Conservation (phyloP, 2,888 invertebrate species). For the Oligia fasciuncula region DNA sequence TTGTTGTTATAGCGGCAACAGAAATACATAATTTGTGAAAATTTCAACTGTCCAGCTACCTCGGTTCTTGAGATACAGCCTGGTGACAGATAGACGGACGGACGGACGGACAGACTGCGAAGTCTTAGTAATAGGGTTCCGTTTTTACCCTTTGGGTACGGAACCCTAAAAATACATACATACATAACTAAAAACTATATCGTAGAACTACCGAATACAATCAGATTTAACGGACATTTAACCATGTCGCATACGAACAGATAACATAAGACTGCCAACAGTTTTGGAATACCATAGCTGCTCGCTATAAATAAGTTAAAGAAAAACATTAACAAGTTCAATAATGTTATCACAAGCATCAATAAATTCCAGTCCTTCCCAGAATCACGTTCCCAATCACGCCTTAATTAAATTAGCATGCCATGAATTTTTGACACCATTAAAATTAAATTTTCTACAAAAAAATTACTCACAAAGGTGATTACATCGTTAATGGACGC, state of each 20-base stretch:
- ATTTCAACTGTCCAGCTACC: too few species aligned
- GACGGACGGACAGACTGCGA: too few species aligned
- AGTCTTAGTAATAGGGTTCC: too few species aligned
- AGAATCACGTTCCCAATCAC: neutral
- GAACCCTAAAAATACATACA: neutral
- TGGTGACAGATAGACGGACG: too few species aligned
- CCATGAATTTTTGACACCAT: slow-evolving; percentile 64
- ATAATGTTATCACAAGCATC: neutral
- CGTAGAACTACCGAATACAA: neutral
- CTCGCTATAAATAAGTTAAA: neutral
- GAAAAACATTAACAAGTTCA: neutral
- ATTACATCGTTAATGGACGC: slow-evolving; percentile 58
- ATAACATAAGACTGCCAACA: neutral
- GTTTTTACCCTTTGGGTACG: too few species aligned
- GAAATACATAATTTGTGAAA: too few species aligned
- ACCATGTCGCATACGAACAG: neutral
- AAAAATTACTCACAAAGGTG: slow-evolving; percentile 46
- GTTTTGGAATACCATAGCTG: neutral
- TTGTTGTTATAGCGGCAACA: too few species aligned
- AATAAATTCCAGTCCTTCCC: slow-evolving; percentile 3
- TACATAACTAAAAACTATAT: neutral
- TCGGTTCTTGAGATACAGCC: too few species aligned
- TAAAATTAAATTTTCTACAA: slow-evolving; percentile 55
- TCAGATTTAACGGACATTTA: neutral
- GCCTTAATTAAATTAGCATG: slow-evolving; percentile 61